These are phyloP conservation scores for Hemicrepidius hirtus DNA, from an alignment of 2,888 invertebrate species.

Conservation along the genomic window DNA sequence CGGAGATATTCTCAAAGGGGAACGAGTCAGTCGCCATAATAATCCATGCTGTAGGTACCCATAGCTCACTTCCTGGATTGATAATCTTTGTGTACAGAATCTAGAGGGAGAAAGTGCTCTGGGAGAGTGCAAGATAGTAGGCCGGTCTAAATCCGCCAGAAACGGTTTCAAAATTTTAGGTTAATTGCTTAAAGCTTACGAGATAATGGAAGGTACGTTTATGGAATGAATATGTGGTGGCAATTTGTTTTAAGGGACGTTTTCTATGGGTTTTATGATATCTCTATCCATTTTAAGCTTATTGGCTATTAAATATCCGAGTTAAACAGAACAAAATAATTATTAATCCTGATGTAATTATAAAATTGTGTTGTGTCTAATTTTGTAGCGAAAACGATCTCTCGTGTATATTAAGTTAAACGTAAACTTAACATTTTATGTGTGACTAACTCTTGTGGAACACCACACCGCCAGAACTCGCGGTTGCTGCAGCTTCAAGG, in stretches of 20 bases:
- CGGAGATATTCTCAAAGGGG: constrained; percentile 64
- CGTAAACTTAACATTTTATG: constrained; percentile 53
- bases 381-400: constrained; percentile 38
- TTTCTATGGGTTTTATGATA: constrained; percentile 4
- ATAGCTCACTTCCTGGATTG: constrained; percentile 44
- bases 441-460: constrained; percentile 61
- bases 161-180: constrained; percentile 26
- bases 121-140: neutral
- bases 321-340: neutral
- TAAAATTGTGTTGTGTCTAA: constrained; percentile 18
- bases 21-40: constrained; percentile 59
- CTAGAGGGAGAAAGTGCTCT: constrained; percentile 4
- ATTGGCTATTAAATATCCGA: neutral
- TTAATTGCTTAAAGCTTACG: constrained; percentile 12
- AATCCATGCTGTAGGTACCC: constrained; percentile 52
- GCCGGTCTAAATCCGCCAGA: constrained; percentile 10
- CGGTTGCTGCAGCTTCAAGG: constrained; percentile 62
- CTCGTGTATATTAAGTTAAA: constrained; percentile 48
- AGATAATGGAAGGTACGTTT: constrained; percentile 17
- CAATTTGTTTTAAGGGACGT: constrained; percentile 19
- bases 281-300: neutral
- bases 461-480: constrained; percentile 59
- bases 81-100: constrained; percentile 40
- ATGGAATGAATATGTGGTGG: constrained; percentile 17
- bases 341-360: neutral